These are phyloP conservation scores for Mimachlamys varia DNA, from an alignment of 2,888 invertebrate genomes.

Conservation along the genomic window DNA sequence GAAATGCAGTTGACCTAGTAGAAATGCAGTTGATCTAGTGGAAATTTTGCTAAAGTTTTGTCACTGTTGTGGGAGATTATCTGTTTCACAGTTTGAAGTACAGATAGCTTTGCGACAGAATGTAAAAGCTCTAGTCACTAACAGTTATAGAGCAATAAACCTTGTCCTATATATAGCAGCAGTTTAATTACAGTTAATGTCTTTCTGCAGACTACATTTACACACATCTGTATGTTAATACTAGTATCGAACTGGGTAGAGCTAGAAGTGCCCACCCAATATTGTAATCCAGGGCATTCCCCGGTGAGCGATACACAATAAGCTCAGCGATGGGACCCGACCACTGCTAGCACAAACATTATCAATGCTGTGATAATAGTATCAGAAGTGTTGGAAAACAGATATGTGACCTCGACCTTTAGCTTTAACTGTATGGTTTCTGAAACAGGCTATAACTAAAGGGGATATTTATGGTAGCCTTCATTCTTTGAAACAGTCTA, in stretches of 20 bases:
- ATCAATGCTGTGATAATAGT: constrained; percentile 19
- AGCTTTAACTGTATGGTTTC: background rate
- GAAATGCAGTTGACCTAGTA: no score
- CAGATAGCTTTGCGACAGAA: background rate
- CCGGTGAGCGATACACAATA: background rate
- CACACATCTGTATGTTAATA: background rate
- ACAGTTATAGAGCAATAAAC: background rate
- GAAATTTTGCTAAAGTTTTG: no score
- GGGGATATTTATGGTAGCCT: background rate
- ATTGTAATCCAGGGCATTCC: background rate
- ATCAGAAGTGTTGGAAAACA: constrained; percentile 26
- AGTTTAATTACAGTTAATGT: background rate
- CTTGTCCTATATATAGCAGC: constrained; percentile 6
- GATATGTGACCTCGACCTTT: constrained; percentile 24
- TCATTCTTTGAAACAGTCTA: background rate
- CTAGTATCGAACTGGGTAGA: background rate
- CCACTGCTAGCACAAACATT: background rate
- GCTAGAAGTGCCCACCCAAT: background rate
- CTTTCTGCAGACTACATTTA: background rate
- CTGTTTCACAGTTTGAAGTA: no score
- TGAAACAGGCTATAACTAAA: constrained; percentile 9
- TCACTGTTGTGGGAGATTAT: no score
- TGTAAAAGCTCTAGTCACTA: background rate
- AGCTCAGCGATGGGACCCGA: background rate
- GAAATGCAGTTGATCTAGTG: no score